phyloP scores from a whole-genome alignment of 2,888 invertebrate genomes.

The Phyllotreta striolata region DNA sequence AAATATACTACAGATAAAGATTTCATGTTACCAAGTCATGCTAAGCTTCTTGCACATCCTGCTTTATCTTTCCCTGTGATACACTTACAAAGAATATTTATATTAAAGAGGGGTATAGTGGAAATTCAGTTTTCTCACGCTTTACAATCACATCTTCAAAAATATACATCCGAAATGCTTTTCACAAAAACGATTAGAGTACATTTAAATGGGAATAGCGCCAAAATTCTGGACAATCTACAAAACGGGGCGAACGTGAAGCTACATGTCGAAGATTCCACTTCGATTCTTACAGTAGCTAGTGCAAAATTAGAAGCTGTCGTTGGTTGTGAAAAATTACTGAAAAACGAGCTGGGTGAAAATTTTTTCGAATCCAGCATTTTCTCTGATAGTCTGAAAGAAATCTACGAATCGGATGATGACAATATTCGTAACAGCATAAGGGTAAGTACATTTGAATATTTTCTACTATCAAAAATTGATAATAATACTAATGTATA shows the following conservation, averaged over 20 bases:
- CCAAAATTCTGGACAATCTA: constrained; percentile 33
- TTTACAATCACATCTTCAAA: constrained; percentile 31
- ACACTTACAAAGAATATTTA: constrained; percentile 38
- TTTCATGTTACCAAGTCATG: constrained; percentile 40
- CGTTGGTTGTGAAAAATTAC: constrained; percentile 28
- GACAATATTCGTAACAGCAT: constrained; percentile 31
- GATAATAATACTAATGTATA: too few species aligned
- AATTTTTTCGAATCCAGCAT: constrained; percentile 28
- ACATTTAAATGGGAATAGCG: constrained; percentile 42
- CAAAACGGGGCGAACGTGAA: constrained; percentile 22
- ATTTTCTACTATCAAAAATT: too few species aligned
- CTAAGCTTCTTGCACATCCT: constrained; percentile 42
- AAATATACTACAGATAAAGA: constrained; percentile 27
- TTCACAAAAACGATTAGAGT: constrained; percentile 30
- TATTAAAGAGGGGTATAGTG: constrained; percentile 30
- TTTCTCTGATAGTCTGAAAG: constrained; percentile 24
- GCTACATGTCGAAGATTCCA: constrained; percentile 3
- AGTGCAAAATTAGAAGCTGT: constrained; percentile 31
- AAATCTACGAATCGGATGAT: constrained; percentile 26
- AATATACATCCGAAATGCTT: constrained; percentile 22
- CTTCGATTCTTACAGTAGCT: constrained; percentile 25
- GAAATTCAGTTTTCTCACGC: constrained; percentile 29
- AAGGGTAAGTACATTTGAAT: constrained; percentile 32
- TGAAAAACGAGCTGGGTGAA: constrained; percentile 26
- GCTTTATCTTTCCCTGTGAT: constrained; percentile 35